Conservation (phyloP, 2,888 invertebrate species). For the Eledona agricola region DNA sequence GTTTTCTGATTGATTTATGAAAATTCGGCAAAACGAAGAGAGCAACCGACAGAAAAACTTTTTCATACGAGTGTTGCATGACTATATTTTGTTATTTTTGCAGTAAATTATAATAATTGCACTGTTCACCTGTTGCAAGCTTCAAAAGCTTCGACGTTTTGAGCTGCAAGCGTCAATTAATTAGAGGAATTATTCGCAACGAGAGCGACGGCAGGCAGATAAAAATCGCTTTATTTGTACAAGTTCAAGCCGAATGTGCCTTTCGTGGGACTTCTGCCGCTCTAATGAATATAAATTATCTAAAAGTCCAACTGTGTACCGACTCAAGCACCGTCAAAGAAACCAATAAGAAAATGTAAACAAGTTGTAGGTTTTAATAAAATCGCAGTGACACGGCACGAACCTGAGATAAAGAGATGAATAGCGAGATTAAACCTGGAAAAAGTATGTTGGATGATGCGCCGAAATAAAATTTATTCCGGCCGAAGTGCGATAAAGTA, state of each 20-base stretch:
- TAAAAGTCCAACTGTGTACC: conserved; percentile 25
- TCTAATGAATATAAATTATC: conserved; percentile 31
- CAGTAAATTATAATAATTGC: too few species aligned
- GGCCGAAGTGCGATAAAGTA: conserved; percentile 16
- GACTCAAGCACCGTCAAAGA: conserved; percentile 20
- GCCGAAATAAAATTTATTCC: conserved; percentile 27
- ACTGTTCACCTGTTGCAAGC: too few species aligned
- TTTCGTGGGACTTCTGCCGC: conserved; percentile 12
- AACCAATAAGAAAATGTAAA: conserved; percentile 33
- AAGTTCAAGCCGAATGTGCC: conserved; percentile 4
- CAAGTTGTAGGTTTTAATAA: conserved; percentile 29
- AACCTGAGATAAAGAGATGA: conserved; percentile 17
- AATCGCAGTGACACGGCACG: conserved; percentile 25
- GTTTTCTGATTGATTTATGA: too few species aligned
- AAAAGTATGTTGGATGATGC: conserved; percentile 21
- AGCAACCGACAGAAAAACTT: too few species aligned
- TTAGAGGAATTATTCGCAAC: conserved; percentile 2
- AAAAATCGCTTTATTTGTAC: conserved; percentile 11
- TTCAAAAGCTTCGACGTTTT: too few species aligned
- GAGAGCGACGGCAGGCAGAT: neutral
- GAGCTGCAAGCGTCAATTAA: too few species aligned
- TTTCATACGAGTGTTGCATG: too few species aligned
- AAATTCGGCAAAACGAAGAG: too few species aligned
- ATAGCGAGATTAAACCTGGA: conserved; percentile 15
- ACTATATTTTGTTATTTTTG: too few species aligned